Conservation (phyloP, 2,888 invertebrate genomes). For the Chromoteleia sp. region DNA sequence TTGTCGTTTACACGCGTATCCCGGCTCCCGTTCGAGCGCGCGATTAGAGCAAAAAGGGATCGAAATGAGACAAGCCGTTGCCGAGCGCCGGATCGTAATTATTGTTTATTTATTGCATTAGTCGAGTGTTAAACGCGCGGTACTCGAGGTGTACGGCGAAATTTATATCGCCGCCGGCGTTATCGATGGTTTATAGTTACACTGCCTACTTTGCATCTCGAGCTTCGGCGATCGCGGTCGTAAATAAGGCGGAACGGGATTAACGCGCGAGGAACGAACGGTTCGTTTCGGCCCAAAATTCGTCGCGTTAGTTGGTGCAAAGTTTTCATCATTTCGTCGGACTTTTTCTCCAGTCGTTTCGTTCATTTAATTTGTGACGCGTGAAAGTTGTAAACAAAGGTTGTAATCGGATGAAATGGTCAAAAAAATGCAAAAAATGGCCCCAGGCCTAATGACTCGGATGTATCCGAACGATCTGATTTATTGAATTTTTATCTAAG, state of each 20-base stretch:
- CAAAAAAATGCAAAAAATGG: too few relatives aligned
- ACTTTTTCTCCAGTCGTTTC: too few relatives aligned
- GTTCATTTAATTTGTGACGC: too few relatives aligned
- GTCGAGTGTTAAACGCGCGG: conserved; percentile 36
- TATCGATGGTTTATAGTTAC: conserved; percentile 44
- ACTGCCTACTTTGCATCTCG: conserved; percentile 36
- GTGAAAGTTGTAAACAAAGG: too few relatives aligned
- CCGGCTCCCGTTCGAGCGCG: conserved; percentile 52
- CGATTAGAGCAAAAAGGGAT: conserved; percentile 31
- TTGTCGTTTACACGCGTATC: conserved; percentile 60
- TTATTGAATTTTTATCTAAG: too few relatives aligned
- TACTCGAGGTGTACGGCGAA: conserved; percentile 17
- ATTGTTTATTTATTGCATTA: conserved; percentile 59
- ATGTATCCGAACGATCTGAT: too few relatives aligned
- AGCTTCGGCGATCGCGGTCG: conserved; percentile 25
- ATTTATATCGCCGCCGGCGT: conserved; percentile 43
- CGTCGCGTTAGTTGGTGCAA: too few relatives aligned
- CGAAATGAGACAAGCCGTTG: conserved; percentile 28
- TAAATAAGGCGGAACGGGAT: conserved; percentile 14
- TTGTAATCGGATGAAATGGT: too few relatives aligned
- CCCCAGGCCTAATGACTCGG: too few relatives aligned
- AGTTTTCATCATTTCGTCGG: too few relatives aligned
- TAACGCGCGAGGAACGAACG: too few relatives aligned
- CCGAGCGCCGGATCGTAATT: conserved; percentile 33
- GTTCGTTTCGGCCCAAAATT: too few relatives aligned